Conservation (phyloP, 2,888 invertebrate species). For the Pegoplata infirma region DNA sequence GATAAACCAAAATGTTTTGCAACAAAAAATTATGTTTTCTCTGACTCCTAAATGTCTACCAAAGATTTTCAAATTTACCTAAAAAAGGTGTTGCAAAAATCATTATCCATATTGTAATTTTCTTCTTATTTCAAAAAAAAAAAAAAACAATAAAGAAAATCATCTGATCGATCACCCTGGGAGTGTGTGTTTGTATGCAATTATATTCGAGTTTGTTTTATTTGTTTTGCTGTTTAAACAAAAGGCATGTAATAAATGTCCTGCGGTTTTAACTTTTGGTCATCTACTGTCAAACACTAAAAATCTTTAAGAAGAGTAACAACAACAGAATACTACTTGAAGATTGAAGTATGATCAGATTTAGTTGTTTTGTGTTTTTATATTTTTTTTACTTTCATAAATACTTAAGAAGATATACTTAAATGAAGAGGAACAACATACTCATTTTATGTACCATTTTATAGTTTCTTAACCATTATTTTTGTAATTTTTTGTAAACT, state of each 20-base stretch:
- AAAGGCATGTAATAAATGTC: conserved; percentile 68
- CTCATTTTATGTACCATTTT: neutral
- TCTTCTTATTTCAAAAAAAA: conserved; percentile 28
- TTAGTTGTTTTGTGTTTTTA: neutral
- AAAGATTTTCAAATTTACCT: conserved; percentile 17
- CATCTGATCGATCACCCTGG: conserved; percentile 52
- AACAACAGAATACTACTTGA: conserved; percentile 40
- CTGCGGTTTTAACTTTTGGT: conserved; percentile 68
- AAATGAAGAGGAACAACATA: neutral
- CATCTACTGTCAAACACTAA: conserved; percentile 53
- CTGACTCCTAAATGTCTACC: conserved; percentile 49
- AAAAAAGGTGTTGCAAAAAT: conserved; percentile 27
- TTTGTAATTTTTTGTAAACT: conserved; percentile 10
- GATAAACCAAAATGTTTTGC: neutral
- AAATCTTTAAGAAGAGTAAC: conserved; percentile 23
- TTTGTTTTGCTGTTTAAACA: conserved; percentile 29
- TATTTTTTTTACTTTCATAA: no score
- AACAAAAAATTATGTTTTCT: neutral
- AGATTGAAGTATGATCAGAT: conserved; percentile 20
- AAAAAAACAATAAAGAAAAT: conserved; percentile 11
- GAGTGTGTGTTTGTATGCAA: conserved; percentile 50
- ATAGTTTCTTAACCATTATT: conserved; percentile 12
- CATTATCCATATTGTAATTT: conserved; percentile 23
- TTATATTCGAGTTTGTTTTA: conserved; percentile 53
- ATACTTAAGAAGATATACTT: conserved; percentile 48